Conservation (phyloP, 1,140 invertebrate genomes). For the Ladona fulva region DNA sequence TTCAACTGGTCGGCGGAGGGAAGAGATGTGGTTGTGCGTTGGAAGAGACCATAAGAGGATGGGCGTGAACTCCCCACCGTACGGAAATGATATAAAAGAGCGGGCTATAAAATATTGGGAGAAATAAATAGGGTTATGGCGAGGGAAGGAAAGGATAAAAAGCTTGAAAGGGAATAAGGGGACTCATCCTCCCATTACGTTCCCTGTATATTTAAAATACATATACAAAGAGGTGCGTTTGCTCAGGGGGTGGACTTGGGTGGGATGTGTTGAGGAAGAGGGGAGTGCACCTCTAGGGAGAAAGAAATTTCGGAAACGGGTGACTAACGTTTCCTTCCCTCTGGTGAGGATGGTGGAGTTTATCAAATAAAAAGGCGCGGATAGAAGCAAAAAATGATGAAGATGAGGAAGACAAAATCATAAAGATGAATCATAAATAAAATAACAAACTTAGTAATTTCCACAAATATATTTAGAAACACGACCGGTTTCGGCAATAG, state of each 20-base stretch:
- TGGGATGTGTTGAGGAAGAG: background rate
- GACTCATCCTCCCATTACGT: background rate
- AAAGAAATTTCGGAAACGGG: background rate
- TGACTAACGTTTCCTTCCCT: background rate
- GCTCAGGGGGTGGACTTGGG: background rate
- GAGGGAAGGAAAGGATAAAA: background rate
- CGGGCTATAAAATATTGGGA: background rate
- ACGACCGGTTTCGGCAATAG: no score
- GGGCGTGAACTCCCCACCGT: background rate
- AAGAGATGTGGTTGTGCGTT: background rate
- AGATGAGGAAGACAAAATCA: background rate
- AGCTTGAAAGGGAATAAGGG: background rate
- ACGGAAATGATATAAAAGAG: conserved; percentile 2
- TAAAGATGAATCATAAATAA: no score
- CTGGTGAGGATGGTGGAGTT: background rate
- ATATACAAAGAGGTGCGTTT: no score
- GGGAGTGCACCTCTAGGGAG: background rate
- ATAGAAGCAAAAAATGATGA: background rate
- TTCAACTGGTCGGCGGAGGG: background rate
- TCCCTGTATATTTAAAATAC: background rate
- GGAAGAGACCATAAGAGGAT: background rate
- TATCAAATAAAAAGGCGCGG: background rate
- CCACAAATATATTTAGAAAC: no score
- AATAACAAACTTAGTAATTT: no score
- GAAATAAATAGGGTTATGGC: background rate